These are phyloP conservation scores for Scomber japonicus DNA, from an alignment of 2,113 vertebrate genomes.

Conservation along the genomic window DNA sequence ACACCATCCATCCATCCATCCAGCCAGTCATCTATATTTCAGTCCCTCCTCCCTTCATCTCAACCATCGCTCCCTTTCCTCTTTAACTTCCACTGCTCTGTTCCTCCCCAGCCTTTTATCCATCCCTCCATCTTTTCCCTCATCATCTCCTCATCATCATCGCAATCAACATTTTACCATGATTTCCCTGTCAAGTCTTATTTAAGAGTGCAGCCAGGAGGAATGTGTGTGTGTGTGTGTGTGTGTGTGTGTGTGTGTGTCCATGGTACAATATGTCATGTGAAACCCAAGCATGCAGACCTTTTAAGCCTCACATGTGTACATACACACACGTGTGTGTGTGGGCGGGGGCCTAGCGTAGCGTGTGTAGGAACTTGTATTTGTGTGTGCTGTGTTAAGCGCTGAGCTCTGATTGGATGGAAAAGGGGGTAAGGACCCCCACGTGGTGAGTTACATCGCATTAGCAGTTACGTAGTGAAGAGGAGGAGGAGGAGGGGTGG, in stretches of 20 bases:
- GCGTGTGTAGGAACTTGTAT: slow-evolving; percentile 29
- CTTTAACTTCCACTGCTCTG: background rate
- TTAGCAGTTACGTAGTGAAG: slow-evolving; percentile 71
- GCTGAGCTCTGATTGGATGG: slow-evolving; percentile 72
- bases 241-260: background rate
- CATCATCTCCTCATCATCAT: background rate
- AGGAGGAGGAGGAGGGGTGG: slow-evolving; percentile 46
- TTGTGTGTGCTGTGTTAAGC: slow-evolving; percentile 56
- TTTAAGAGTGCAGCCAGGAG: background rate
- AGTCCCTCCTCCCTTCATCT: background rate
- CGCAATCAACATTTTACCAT: background rate
- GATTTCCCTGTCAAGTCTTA: slow-evolving; percentile 14
- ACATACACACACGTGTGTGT: slow-evolving; percentile 53
- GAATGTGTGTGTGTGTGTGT: slow-evolving; percentile 5
- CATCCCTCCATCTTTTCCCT: background rate
- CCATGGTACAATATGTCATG: slow-evolving; percentile 11
- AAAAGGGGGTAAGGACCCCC: slow-evolving; percentile 81
- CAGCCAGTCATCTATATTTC: slow-evolving; percentile 36
- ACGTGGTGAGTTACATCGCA: slow-evolving; percentile 78
- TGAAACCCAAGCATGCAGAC: slow-evolving; percentile 33
- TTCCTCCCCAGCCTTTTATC: background rate
- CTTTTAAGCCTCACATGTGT: slow-evolving; percentile 53
- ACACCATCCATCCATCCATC: slow-evolving; percentile 5
- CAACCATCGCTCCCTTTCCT: slow-evolving; percentile 19
- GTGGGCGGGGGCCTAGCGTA: slow-evolving; percentile 36